A percentile compares a stretch with the other conserved stretches of the same genome.
phyloP scores from a whole-genome alignment of 2,113 vertebrate genomes.

The Cephalopterus ornatus region DNA sequence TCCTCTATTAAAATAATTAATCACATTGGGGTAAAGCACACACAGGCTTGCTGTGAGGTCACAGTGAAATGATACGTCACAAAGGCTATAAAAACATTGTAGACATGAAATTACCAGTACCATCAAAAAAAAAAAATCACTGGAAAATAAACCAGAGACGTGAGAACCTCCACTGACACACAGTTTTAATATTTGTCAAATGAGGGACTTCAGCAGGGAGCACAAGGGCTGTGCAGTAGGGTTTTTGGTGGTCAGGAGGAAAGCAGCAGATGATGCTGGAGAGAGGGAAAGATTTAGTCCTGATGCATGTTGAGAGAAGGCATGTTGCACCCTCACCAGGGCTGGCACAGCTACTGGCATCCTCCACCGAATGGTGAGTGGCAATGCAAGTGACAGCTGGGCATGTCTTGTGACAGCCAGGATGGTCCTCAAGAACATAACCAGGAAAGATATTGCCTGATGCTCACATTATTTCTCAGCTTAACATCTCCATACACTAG shows the following conservation, averaged over 20 bases:
- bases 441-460: not conserved
- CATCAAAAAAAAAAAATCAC: not conserved
- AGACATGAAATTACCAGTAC: not conserved
- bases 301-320: not conserved
- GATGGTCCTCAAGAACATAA: not conserved
- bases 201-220: not conserved
- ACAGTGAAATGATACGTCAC: not conserved
- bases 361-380: not conserved
- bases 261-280: not conserved
- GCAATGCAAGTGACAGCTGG: not conserved
- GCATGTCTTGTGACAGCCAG: fast-evolving
- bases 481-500: not conserved
- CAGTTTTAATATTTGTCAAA: not conserved
- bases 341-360: fast-evolving
- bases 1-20: slow-evolving; percentile 12
- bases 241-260: not conserved
- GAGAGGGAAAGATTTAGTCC: not conserved
- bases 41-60: not conserved
- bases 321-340: not conserved
- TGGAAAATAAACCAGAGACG: not conserved
- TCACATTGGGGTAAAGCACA: not conserved
- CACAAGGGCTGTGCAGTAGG: not conserved
- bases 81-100: not conserved
- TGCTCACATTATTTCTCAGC: not conserved
- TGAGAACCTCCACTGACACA: not conserved